Conservation (phyloP, 2,113 vertebrate genomes). For the Prinia subflava region DNA sequence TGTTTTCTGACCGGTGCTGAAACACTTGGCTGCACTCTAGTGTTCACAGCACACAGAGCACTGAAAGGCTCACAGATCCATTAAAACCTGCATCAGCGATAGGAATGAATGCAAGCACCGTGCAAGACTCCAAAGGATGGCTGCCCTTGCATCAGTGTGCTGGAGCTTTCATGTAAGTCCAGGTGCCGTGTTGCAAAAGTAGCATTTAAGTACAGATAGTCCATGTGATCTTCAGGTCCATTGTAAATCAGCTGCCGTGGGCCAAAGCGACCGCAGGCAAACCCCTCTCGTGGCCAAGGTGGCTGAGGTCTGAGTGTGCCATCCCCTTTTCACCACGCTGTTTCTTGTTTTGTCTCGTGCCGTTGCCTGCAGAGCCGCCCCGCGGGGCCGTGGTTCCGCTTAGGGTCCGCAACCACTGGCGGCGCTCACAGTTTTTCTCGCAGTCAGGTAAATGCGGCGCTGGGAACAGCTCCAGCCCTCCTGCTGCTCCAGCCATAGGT, state of each 20-base stretch:
- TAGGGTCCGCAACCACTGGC: constrained; percentile 86
- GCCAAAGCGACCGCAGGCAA: not conserved
- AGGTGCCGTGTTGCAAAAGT: not conserved
- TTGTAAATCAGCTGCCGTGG: not conserved
- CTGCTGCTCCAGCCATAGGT: not conserved
- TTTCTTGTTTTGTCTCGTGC: constrained; percentile 72
- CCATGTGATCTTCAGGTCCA: accelerated
- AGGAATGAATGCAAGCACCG: not conserved
- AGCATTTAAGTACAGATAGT: not conserved
- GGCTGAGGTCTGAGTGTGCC: not conserved
- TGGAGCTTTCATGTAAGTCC: not conserved
- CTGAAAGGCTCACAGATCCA: not conserved
- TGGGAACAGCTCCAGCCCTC: constrained; percentile 20
- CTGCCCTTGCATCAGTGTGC: not conserved
- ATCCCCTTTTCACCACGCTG: not conserved
- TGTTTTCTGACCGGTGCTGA: not conserved
- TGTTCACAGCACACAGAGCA: not conserved
- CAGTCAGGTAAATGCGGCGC: constrained; percentile 83
- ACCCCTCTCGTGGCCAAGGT: not conserved
- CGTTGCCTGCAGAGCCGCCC: constrained; percentile 63
- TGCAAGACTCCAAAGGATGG: not conserved
- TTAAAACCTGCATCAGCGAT: not conserved
- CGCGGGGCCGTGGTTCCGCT: constrained; percentile 74
- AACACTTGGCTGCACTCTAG: constrained; percentile 47
- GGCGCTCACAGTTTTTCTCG: constrained; percentile 90